A percentile compares a stretch with the other conserved stretches of the same genome.
These are phyloP conservation scores for Drosophila ananassae DNA, from an alignment of 1,140 invertebrate genomes.

Conservation along the genomic window DNA sequence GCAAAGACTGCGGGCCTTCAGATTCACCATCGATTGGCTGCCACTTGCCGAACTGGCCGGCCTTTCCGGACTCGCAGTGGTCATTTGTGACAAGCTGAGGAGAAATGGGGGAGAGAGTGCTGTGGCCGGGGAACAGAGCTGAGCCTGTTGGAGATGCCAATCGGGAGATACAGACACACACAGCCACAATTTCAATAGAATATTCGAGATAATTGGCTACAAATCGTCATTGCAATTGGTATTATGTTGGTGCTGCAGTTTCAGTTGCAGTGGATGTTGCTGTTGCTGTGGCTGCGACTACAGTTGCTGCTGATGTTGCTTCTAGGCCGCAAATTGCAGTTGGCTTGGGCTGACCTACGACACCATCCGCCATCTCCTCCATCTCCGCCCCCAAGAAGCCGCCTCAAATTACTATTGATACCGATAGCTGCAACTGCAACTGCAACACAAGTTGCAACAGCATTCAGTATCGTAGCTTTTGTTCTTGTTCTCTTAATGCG, in stretches of 20 bases:
- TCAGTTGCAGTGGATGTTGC: constrained; percentile 25
- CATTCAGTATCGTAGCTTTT: constrained; percentile 40
- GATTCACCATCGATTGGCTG: constrained; percentile 38
- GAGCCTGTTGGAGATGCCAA: constrained; percentile 56
- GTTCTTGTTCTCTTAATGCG: constrained; percentile 76
- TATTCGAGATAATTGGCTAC: constrained; percentile 83
- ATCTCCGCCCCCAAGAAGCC: constrained; percentile 42
- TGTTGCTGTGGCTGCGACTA: constrained; percentile 7
- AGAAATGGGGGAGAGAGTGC: constrained; percentile 13
- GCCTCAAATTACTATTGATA: constrained; percentile 76
- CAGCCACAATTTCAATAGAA: constrained; percentile 81
- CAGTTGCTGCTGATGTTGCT: constrained; percentile 36
- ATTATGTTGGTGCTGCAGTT: constrained; percentile 45
- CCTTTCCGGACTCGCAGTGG: constrained; percentile 26
- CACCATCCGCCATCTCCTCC: constrained; percentile 64
- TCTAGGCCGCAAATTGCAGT: constrained; percentile 76
- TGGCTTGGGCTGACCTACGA: constrained; percentile 76
- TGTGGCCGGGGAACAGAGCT: constrained; percentile 13
- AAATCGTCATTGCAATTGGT: constrained; percentile 80
- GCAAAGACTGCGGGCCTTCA: constrained; percentile 28
- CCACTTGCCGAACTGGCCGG: constrained; percentile 23
- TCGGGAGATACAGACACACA: constrained; percentile 50
- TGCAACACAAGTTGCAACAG: constrained; percentile 34
- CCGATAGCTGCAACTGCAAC: constrained; percentile 63
- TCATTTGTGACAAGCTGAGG: constrained; percentile 47